Evolutionary conservation across 1,140 invertebrate genomes (phyloP), one percentile per base, ranked within the genome.

Genomic region (Brachionus manjavacas): DNA sequence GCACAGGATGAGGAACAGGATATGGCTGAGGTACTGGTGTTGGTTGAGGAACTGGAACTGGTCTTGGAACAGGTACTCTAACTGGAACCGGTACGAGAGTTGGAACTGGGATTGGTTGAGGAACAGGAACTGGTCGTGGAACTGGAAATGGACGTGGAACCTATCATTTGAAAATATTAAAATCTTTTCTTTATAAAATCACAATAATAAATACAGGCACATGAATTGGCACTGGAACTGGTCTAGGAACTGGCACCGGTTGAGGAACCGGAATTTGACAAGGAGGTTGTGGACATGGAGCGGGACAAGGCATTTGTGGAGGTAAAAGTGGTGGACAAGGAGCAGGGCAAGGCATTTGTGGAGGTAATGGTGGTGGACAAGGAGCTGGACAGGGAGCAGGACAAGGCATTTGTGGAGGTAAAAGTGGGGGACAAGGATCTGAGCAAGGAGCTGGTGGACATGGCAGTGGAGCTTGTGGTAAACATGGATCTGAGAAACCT

Each of bases 121-220:
- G 72, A 9, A 76, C 72, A 25, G 39, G 72, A 46, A 23, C 14
- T 23, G 39, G 72, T 4, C 23, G 39, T 46, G 72, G 72, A n/a
- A 76, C 72, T 46, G 39, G 39, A 25, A 76, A 20, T 25, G 72
- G 72, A 25, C 41, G 25, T 76, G 72, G 72, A 76, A 76, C 31
- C 72, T 72, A 41, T 39, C 1, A 14, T 46, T 14, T 35, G 4
- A 35, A 31, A 68, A 11, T 68, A 31, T 28, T 68, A 28, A 28
- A 39, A 68, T 35, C 9, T 4, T 68, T 31, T 35, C 31, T 2
- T 11, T 1, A 28, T 12, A 11, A 68, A 35, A 16, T 16, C 16
- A 72, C 35, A 0, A 39, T 35, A 4, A 11, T 9, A 46, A 46
- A 46, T 72, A 35, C 35, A 35, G n/a, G 28, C 16, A 39, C 68